These are phyloP conservation scores for Neocrepidodera transversa DNA, from an alignment of 2,888 invertebrate species.

Conservation along the genomic window DNA sequence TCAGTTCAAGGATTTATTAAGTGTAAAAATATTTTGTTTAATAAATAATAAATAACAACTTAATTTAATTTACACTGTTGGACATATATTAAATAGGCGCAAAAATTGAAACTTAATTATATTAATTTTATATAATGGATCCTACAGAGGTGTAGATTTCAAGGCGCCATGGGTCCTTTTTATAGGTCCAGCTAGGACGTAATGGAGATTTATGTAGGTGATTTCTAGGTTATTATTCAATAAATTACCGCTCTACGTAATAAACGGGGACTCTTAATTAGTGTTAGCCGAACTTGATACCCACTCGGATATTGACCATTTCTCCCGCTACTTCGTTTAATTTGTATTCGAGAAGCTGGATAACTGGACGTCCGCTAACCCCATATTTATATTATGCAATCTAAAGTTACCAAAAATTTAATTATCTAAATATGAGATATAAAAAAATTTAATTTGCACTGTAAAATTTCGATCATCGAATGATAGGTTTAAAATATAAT, in stretches of 20 bases:
- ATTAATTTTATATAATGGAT: too few relatives aligned
- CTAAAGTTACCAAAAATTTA: neutral
- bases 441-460: too few relatives aligned
- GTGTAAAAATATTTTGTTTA: too few relatives aligned
- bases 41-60: too few relatives aligned
- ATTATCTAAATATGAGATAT: too few relatives aligned
- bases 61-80: too few relatives aligned
- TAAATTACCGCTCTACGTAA: slow-evolving; percentile 59
- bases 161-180: slow-evolving; percentile 53
- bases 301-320: slow-evolving; percentile 54
- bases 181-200: slow-evolving; percentile 52
- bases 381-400: slow-evolving; percentile 17
- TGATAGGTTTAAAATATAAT: too few relatives aligned
- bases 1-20: too few relatives aligned
- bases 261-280: slow-evolving; percentile 59
- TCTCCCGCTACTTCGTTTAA: slow-evolving; percentile 59
- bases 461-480: too few relatives aligned
- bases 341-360: slow-evolving; percentile 55
- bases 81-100: too few relatives aligned
- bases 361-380: slow-evolving; percentile 30
- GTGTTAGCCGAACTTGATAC: slow-evolving; percentile 56
- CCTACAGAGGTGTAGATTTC: slow-evolving; percentile 50
- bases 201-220: slow-evolving; percentile 61
- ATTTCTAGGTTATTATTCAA: slow-evolving; percentile 61
- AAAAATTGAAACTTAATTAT: too few relatives aligned